phyloP scores from a whole-genome alignment of 2,113 vertebrate genomes.

The Strix aluco region DNA sequence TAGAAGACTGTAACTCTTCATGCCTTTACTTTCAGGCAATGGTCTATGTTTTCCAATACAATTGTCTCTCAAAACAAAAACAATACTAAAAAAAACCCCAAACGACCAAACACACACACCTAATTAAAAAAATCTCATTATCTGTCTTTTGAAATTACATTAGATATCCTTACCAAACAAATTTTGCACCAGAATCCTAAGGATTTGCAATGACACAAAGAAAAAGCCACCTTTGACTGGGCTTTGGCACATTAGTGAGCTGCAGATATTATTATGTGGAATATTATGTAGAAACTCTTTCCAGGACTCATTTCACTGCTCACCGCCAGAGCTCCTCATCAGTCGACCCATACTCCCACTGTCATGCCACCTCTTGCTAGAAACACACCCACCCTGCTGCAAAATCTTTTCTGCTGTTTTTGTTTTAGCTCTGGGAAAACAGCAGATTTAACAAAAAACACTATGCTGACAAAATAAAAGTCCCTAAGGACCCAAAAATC shows the following conservation, averaged over 20 bases:
- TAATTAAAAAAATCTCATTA: not conserved
- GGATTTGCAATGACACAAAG: not conserved
- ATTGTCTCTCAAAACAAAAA: not conserved
- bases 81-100: not conserved
- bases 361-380: not conserved
- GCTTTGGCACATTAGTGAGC: not conserved
- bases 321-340: not conserved
- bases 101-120: not conserved
- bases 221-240: not conserved
- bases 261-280: not conserved
- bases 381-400: not conserved
- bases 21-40: not conserved
- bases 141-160: not conserved
- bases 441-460: not conserved
- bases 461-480: not conserved
- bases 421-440: not conserved
- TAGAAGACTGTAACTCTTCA: not conserved
- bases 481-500: not conserved
- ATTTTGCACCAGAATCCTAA: not conserved
- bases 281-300: not conserved
- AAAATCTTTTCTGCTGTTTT: not conserved
- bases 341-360: not conserved
- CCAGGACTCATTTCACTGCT: not conserved
- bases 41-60: not conserved
- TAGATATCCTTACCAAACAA: not conserved